Base-by-base conservation (phyloP, 2,113 vertebrate species). In the Gadus chalcogrammus region DNA sequence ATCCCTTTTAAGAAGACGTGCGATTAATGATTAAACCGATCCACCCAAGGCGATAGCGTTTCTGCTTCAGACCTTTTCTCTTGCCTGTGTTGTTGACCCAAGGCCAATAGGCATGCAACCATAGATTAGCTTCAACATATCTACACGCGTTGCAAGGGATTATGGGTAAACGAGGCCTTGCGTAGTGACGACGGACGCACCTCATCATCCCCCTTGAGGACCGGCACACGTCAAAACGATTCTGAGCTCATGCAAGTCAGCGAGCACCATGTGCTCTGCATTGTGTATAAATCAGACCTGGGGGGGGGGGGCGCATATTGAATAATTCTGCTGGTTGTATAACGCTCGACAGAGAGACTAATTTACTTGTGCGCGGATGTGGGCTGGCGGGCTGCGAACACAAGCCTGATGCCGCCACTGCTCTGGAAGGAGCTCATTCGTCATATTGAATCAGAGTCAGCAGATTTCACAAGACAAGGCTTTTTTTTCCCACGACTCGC, bases 391-490 rank as follows among this genome's bases (percentile, higher is more conserved):
- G 63, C 67, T 48, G 42, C 42, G 8, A 48, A 48, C 42, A 48
- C 64, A 73, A 48, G 61, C 67, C 67, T 55, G 18, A 73, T 9
- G 11, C 17, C 6, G 31, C 64, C 27, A 64, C 42, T 15, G 42
- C 55, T 53, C 53, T n/a, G 64, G 61, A 53, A 11, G 22, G 58
- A 15, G 61, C 75, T 81, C 63, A 68, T 70, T 76, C 70, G 31
- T 64, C 65, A 75, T 55, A 79, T 69, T 83, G 52, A 62, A 65
- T 78, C 65, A 60, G 27, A 78, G 48, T 72, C 60, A 38, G 38
- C 63, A 71, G 65, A 24, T 74, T 65, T 69, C 20, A 64, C 11
- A 22, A 78, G n/a, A 88, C 80, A 82, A 76, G 77, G 75, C 68
- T 67, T 66, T 15, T 82, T 64, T 82, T 73, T 35, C 31, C 84